Base-by-base conservation (phyloP, 2,888 invertebrate genomes). In the Protonemura montana region DNA sequence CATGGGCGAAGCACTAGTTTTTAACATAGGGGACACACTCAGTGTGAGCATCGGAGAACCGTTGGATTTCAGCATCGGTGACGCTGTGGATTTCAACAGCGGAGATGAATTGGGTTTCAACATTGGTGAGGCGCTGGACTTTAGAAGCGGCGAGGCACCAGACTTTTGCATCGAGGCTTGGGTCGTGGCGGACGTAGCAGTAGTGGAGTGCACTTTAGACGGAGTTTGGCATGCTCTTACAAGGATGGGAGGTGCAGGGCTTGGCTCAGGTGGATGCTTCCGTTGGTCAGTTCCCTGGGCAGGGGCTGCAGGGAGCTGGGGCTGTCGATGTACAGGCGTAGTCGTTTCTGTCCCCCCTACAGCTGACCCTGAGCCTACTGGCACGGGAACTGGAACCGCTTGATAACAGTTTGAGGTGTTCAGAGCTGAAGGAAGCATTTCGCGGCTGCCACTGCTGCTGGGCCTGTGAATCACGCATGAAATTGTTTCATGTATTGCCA, bases 401-500 rank as follows among this genome's bases (percentile, higher is more conserved):
- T 87, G 88, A 76, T 88, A 88, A n/a, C 82, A 83, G 41, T 59
- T 59, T 6, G 59, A 81, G 76, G 76, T 84, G 86, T 16, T 81
- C 85, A 41, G 76, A n/a, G 21, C 81, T 5, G 87, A 82, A 27
- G 87, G 86, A n/a, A 86, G 76, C 87, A 91, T 88, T 86, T 92
- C 91, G 83, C 91, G 89, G 86, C 90, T 89, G 82, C 89, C 91
- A 76, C 90, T 90, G 86, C 90, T 89, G 87, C 90, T 90, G 3
- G 92, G 92, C 88, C 92, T 92, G 88, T 42, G 88, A 87, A 26
- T 41, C 77, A 80, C 82, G 30, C 16, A 59, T 21, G 21, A 59
- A 10, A 35, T 35, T 3, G 3, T 35, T 6, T 10, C 35, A 35
- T 35, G 35, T 35, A 6, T 6, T 35, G 35, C 10, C 10, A 3